Base-by-base conservation (phyloP, 2,797 vertebrate species). In the Odontamblyopus rebecca region DNA sequence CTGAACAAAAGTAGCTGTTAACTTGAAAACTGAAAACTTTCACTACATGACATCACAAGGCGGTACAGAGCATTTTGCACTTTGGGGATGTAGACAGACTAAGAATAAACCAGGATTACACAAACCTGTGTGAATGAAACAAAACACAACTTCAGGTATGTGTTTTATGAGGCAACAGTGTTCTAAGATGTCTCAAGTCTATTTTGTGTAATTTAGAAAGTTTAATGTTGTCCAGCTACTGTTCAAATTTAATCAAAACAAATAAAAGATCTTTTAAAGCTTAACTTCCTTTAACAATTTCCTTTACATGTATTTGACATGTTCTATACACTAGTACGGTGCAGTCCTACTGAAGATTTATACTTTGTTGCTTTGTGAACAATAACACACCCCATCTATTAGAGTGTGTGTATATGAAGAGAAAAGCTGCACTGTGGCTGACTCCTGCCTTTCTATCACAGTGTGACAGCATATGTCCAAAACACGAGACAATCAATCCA, bases 401-500 rank as follows among this genome's bases (percentile, higher is more conserved):
- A 79, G 77, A 69, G 27, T 57, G 56, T 65, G 80, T 70, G 48
- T 69, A 70, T 73, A 71, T 78, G 78, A 84, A 81, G 80, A 77
- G 70, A 74, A 72, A 85, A 81, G 74, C 75, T 61, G 64, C 72
- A 35, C 50, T 6, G 53, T 12, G 50, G 75, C 82, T 72, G 0
- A 68, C 74, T 80, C 75, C 73, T 72, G 76, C 68, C 67, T 82
- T 80, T 85, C 83, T 74, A 80, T 84, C 85, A 83, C 71, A 48
- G 67, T 73, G 74, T 80, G 88, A 86, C 89, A 85, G 76, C 62
- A 73, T 70, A 62, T 68, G 84, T 88, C 87, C 81, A 50, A 85
- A 81, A 80, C 78, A 62, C 70, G 82, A 76, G 80, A 79, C 80
- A 38, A 84, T 85, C 82, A 79, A 90, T 89, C 86, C 84, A 89